Conservation (phyloP, 2,888 invertebrate species). For the Himalopsyche japonica region DNA sequence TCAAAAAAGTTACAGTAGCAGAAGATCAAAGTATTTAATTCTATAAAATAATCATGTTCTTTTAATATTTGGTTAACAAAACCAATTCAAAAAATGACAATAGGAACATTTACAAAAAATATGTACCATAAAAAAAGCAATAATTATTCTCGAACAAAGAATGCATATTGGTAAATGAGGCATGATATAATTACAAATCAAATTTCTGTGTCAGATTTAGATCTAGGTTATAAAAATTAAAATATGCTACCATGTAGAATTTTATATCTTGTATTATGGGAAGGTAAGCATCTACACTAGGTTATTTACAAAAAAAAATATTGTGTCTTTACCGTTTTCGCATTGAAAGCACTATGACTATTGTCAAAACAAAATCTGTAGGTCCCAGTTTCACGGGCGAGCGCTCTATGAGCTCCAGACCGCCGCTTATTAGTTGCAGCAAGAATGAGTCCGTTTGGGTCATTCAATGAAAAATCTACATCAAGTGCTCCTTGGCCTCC, state of each 20-base stretch:
- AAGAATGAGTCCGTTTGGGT: constrained; percentile 67
- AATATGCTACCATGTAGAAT: too few species aligned
- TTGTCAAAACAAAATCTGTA: constrained; percentile 89
- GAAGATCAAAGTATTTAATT: too few species aligned
- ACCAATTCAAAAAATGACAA: not conserved
- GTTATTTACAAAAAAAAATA: too few species aligned
- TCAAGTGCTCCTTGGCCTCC: constrained; percentile 82
- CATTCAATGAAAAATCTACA: constrained; percentile 74
- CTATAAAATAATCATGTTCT: too few species aligned
- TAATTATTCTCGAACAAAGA: not conserved
- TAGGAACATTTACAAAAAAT: not conserved
- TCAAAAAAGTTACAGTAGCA: too few species aligned
- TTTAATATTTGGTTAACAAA: too few species aligned
- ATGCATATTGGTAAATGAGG: not conserved
- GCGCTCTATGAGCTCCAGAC: constrained; percentile 69
- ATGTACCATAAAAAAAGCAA: not conserved
- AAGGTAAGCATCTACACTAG: too few species aligned
- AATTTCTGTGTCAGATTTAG: too few species aligned
- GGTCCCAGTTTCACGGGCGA: constrained; percentile 67
- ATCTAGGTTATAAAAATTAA: too few species aligned
- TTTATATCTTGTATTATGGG: too few species aligned
- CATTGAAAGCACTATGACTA: constrained; percentile 76
- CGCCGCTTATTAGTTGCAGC: constrained; percentile 72
- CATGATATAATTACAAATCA: not conserved
- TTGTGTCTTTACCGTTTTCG: constrained; percentile 67